These are phyloP conservation scores for Drosophila teissieri DNA, from an alignment of 1,140 invertebrate genomes.

Conservation along the genomic window DNA sequence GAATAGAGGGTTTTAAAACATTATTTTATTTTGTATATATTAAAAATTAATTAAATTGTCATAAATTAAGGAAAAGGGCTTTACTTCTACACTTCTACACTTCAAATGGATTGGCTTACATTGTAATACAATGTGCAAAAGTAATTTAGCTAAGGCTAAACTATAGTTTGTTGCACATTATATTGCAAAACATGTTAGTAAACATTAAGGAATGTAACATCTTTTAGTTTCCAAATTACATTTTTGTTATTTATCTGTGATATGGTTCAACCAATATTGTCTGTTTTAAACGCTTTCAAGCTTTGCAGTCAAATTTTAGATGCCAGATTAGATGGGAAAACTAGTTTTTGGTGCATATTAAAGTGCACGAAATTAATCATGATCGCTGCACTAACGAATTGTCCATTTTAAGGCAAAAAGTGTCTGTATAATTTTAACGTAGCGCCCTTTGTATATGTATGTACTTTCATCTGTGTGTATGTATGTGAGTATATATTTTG, in stretches of 20 bases:
- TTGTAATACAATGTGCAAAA: too few relatives aligned
- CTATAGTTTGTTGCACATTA: too few relatives aligned
- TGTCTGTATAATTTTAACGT: slow-evolving; percentile 60
- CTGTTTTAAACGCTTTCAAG: not conserved
- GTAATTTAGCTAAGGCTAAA: too few relatives aligned
- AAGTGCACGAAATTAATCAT: slow-evolving; percentile 15
- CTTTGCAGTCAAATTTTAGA: slow-evolving; percentile 4
- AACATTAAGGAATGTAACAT: too few relatives aligned
- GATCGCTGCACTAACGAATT: slow-evolving; percentile 44
- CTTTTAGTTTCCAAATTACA: too few relatives aligned
- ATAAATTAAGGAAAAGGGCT: too few relatives aligned
- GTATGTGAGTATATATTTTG: slow-evolving; percentile 12
- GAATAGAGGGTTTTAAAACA: not conserved
- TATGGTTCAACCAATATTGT: not conserved
- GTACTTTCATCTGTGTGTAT: slow-evolving; percentile 48
- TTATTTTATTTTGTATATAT: not conserved
- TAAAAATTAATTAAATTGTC: too few relatives aligned
- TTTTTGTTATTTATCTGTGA: not conserved
- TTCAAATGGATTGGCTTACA: too few relatives aligned
- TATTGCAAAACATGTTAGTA: too few relatives aligned
- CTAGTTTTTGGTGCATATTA: slow-evolving; percentile 3
- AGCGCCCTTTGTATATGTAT: slow-evolving; percentile 64
- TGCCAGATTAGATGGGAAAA: slow-evolving; percentile 12
- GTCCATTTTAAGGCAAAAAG: slow-evolving; percentile 52
- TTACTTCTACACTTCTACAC: too few relatives aligned